A percentile compares a stretch with the other conserved stretches of the same genome.
These are phyloP conservation scores for Drosophila kambysellisi DNA, from an alignment of 2,888 invertebrate genomes.

Conservation along the genomic window DNA sequence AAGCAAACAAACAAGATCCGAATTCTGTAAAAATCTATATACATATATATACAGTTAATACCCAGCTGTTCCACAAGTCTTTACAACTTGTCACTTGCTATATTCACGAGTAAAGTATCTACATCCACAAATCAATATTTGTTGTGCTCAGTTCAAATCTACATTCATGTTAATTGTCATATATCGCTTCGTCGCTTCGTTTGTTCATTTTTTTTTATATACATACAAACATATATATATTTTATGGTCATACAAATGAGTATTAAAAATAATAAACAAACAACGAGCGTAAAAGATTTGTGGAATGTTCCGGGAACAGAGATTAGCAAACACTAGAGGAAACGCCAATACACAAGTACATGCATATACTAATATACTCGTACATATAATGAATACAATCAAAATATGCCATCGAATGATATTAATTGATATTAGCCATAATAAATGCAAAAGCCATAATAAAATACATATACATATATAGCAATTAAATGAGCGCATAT, in stretches of 20 bases:
- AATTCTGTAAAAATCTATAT: constrained; percentile 19
- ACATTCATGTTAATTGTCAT: constrained; percentile 29
- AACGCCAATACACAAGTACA: constrained; percentile 39
- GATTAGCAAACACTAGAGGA: constrained; percentile 41
- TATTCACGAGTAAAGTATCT: background rate
- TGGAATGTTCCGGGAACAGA: constrained; percentile 20
- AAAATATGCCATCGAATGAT: constrained; percentile 79
- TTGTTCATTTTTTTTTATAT: background rate
- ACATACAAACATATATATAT: background rate
- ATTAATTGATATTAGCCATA: constrained; percentile 77
- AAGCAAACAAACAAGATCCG: constrained; percentile 34
- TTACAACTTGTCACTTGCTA: constrained; percentile 22
- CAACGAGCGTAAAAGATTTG: constrained; percentile 30
- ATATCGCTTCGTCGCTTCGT: constrained; percentile 4
- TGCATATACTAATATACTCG: constrained; percentile 39
- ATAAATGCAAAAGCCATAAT: constrained; percentile 46
- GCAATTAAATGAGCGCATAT: constrained; percentile 32
- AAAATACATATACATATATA: constrained; percentile 30
- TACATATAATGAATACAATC: constrained; percentile 70
- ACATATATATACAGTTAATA: constrained; percentile 21
- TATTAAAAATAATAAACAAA: constrained; percentile 7
- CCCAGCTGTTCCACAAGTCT: constrained; percentile 33
- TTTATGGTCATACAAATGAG: constrained; percentile 6
- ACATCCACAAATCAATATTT: constrained; percentile 14
- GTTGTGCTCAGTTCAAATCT: constrained; percentile 10